A percentile compares a stretch with the other conserved stretches of the same genome.
These are phyloP conservation scores for Myanophis thanlyinensis DNA, from an alignment of 2,113 vertebrate species.

Conservation along the genomic window DNA sequence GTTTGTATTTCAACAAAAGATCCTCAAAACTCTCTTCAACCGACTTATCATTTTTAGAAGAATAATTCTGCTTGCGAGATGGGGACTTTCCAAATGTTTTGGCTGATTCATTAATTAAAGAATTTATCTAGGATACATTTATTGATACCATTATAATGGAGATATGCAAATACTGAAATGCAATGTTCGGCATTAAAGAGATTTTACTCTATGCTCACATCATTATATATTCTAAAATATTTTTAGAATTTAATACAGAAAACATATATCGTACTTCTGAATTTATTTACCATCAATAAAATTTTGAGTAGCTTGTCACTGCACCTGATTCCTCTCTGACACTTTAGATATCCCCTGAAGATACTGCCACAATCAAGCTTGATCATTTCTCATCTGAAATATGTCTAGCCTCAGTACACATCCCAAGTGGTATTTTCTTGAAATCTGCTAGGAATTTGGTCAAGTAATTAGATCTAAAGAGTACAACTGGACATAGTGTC, in stretches of 20 bases:
- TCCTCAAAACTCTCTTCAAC: constrained; percentile 96
- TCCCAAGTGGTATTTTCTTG: not conserved
- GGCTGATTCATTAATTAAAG: constrained; percentile 79
- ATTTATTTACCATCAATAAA: not conserved
- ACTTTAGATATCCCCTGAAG: not conserved
- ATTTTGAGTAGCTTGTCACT: not conserved
- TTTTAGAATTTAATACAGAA: not conserved
- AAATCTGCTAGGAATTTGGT: not conserved
- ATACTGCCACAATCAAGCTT: not conserved
- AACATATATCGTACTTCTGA: not conserved
- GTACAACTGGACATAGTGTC: not conserved
- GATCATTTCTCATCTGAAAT: not conserved
- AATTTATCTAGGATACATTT: constrained; percentile 51
- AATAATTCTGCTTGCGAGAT: constrained; percentile 75
- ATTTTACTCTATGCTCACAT: not conserved
- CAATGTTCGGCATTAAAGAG: not conserved
- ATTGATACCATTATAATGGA: not conserved
- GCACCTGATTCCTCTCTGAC: not conserved
- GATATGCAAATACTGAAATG: not conserved
- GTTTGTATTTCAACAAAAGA: constrained; percentile 91
- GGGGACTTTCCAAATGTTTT: constrained; percentile 78
- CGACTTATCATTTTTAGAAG: constrained; percentile 77
- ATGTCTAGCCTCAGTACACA: not conserved
- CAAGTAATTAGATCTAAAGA: not conserved
- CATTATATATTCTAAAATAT: not conserved